phyloP scores from a whole-genome alignment of 2,888 invertebrate species.

The Pycnomerus fuliginosus region DNA sequence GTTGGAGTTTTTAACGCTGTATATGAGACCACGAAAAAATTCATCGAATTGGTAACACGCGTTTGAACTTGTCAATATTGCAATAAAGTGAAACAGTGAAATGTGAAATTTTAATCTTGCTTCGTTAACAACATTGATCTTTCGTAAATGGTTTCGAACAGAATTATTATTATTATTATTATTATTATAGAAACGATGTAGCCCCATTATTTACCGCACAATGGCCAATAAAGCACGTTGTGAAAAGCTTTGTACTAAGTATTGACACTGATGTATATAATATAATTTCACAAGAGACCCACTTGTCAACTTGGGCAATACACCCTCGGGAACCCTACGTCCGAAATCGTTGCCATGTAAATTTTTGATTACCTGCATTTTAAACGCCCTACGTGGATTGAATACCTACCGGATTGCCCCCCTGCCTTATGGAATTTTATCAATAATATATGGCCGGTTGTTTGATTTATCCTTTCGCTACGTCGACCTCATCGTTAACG shows the following conservation, averaged over 20 bases:
- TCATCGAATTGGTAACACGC: too few species aligned
- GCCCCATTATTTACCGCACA: conserved; percentile 33
- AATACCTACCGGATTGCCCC: conserved; percentile 24
- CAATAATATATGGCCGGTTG: conserved; percentile 20
- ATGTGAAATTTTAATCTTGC: too few species aligned
- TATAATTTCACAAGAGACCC: conserved; percentile 39
- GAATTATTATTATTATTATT: too few species aligned
- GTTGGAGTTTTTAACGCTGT: too few species aligned
- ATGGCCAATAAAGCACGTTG: conserved; percentile 33
- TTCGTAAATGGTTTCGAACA: too few species aligned
- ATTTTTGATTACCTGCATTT: conserved; percentile 35
- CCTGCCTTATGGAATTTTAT: conserved; percentile 20
- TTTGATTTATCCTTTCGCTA: conserved; percentile 21
- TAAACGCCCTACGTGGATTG: conserved; percentile 27
- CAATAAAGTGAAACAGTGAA: too few species aligned
- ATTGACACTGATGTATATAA: conserved; percentile 38
- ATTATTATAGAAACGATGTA: too few species aligned
- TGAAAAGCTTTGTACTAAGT: conserved; percentile 31
- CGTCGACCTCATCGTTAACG: too few species aligned
- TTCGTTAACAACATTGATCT: too few species aligned
- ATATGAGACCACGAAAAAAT: too few species aligned
- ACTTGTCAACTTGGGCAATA: conserved; percentile 37
- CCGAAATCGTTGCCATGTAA: conserved; percentile 31
- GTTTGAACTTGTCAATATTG: too few species aligned
- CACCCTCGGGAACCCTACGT: conserved; percentile 30